A percentile compares a stretch with the other conserved stretches of the same genome.
These are phyloP conservation scores for Pollicipes pollicipes DNA, from an alignment of 1,140 invertebrate species.

Conservation along the genomic window DNA sequence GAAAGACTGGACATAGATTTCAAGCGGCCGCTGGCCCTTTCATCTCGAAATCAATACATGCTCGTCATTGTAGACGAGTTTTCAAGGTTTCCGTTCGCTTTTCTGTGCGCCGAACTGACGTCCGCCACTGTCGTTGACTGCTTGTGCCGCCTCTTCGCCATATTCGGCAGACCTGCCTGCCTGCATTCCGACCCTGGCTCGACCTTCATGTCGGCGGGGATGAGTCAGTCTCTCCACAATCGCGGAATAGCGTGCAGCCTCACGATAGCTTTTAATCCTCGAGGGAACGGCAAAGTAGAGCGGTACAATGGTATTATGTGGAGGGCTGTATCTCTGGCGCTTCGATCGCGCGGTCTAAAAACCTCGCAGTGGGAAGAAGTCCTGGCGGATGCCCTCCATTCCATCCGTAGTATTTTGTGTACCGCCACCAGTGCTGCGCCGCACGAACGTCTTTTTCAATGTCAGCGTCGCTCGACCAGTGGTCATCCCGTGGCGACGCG, in stretches of 20 bases:
- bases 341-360: too few species aligned
- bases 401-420: too few species aligned
- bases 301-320: slow-evolving; percentile 6
- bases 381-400: too few species aligned
- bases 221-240: neutral
- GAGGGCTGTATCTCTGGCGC: slow-evolving; percentile 5
- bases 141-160: neutral
- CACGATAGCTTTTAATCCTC: neutral
- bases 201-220: slow-evolving; percentile 4
- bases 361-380: too few species aligned
- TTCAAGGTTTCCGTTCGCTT: slow-evolving; percentile 10
- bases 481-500: too few species aligned
- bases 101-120: neutral
- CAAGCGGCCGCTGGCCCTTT: too few species aligned
- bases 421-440: too few species aligned
- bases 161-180: slow-evolving; percentile 1
- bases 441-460: too few species aligned
- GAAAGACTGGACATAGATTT: too few species aligned
- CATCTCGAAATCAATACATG: neutral
- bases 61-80: slow-evolving; percentile 4
- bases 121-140: slow-evolving; percentile 3
- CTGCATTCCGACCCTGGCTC: slow-evolving; percentile 3
- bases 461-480: too few species aligned
- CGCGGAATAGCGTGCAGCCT: neutral
- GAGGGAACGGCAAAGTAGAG: neutral